phyloP scores from a whole-genome alignment of 2,113 vertebrate genomes.

The Puma concolor region DNA sequence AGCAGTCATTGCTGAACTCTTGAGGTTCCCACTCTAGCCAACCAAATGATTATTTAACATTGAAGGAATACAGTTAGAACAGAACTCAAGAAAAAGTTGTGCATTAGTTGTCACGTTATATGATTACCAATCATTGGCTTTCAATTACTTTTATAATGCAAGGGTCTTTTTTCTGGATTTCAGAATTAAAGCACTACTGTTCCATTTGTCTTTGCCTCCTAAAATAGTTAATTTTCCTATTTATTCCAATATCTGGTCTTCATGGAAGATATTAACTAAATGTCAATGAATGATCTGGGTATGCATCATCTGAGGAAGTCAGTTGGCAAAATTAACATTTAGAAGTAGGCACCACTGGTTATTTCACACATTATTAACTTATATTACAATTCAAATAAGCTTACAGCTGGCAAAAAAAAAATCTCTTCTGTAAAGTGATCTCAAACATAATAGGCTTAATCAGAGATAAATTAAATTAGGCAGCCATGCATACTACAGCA shows the following conservation, averaged over 20 bases:
- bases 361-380: constrained; percentile 93
- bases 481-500: constrained; percentile 88
- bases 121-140: neutral
- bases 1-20: neutral
- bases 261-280: constrained; percentile 54
- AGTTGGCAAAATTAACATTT: constrained; percentile 89
- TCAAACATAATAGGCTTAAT: constrained; percentile 92
- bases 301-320: constrained; percentile 80
- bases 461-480: constrained; percentile 93
- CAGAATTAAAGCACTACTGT: neutral
- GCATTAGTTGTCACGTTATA: neutral
- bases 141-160: neutral
- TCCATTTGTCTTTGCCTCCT: constrained; percentile 29
- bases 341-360: constrained; percentile 87
- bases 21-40: neutral
- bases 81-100: neutral
- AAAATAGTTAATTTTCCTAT: constrained; percentile 26
- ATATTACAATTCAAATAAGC: constrained; percentile 92
- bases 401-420: constrained; percentile 90
- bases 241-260: constrained; percentile 55
- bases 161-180: constrained; percentile 10
- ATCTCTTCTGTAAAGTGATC: constrained; percentile 90
- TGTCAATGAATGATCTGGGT: constrained; percentile 73
- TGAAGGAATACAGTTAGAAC: neutral
- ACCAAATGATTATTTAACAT: neutral